phyloP scores from a whole-genome alignment of 2,797 vertebrate genomes.

The Fistularia commersonii region DNA sequence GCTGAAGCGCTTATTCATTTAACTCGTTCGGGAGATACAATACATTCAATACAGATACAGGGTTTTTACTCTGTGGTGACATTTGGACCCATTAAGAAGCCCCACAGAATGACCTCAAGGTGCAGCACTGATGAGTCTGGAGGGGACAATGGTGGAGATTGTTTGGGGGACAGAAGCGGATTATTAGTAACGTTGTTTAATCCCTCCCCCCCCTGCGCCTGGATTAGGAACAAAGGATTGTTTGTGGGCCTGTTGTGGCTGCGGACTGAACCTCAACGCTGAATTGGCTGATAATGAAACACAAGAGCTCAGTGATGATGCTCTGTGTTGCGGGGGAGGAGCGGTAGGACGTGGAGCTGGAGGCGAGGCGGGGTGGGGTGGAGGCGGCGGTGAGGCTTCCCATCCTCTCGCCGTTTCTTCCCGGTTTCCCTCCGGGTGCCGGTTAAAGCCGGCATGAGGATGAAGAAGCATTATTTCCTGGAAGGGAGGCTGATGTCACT shows the following conservation, averaged over 20 bases:
- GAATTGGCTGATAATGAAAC: too few relatives aligned
- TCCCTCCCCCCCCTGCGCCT: too few relatives aligned
- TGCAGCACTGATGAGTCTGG: too few relatives aligned
- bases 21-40: too few relatives aligned
- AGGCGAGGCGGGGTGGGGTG: not conserved
- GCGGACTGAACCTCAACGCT: not conserved
- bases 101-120: too few relatives aligned
- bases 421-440: conserved; percentile 29
- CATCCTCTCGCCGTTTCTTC: conserved; percentile 15
- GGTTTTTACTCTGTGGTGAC: not conserved
- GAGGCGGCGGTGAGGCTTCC: conserved; percentile 4
- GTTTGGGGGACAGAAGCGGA: too few relatives aligned
- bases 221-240: not conserved
- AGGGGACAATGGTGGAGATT: too few relatives aligned
- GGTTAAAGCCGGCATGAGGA: conserved; percentile 32
- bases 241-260: not conserved
- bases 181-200: too few relatives aligned
- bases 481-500: conserved; percentile 51
- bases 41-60: too few relatives aligned
- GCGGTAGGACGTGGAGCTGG: not conserved
- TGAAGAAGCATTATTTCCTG: conserved; percentile 43
- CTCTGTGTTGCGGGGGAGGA: conserved; percentile 1
- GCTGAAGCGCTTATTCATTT: too few relatives aligned
- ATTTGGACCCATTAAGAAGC: not conserved
- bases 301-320: not conserved